Evolutionary conservation across 2,797 vertebrate genomes (phyloP).

Genomic region (Acanthiza pusilla): DNA sequence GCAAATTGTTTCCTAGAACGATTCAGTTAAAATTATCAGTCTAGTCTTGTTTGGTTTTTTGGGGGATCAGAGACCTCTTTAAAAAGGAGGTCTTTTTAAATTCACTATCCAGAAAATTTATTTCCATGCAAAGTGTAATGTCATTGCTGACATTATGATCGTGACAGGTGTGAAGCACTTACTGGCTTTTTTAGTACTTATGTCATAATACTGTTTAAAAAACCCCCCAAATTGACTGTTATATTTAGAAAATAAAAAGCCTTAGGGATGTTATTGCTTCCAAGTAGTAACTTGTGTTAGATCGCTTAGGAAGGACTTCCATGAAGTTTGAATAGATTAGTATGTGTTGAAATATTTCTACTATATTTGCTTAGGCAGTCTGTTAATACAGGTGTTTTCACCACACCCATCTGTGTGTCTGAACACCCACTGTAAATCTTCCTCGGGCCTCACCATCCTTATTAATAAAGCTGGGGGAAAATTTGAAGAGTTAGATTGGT

Average conservation of each 20-base stretch:
- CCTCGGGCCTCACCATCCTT: not conserved
- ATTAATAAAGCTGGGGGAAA: not conserved
- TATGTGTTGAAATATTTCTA: not conserved
- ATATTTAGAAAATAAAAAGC: slow-evolving; percentile 14
- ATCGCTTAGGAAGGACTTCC: not conserved
- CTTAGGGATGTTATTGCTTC: not conserved
- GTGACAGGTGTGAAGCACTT: slow-evolving; percentile 7
- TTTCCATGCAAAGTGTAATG: not conserved
- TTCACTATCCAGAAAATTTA: not conserved
- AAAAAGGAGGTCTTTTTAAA: not conserved
- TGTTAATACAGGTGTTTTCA: not conserved
- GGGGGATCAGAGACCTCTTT: not conserved
- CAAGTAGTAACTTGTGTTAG: not conserved
- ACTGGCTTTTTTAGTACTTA: not conserved
- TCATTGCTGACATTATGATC: not conserved
- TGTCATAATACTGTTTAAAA: not conserved
- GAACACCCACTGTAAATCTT: not conserved
- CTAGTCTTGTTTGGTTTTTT: not conserved
- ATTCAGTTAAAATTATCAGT: not conserved
- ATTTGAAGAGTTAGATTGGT: not conserved
- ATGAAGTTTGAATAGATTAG: not conserved
- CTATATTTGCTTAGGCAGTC: not conserved
- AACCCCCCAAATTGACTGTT: not conserved
- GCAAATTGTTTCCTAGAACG: not conserved
- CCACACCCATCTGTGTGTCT: not conserved